phyloP scores from a whole-genome alignment of 2,113 vertebrate species.

The Ailurus styani region DNA sequence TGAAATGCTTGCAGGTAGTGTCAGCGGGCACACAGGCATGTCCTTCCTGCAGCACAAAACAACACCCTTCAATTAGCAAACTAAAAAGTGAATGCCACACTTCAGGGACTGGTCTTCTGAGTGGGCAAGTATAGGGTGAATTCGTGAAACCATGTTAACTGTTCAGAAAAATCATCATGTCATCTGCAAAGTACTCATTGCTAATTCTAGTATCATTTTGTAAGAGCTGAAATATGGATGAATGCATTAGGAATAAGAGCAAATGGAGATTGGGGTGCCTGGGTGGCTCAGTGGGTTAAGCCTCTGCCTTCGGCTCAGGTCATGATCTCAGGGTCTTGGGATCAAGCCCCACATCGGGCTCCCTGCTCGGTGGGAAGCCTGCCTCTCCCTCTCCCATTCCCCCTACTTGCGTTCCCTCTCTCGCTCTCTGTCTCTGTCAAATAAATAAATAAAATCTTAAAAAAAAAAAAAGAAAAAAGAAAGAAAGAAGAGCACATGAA shows the following conservation, averaged over 20 bases:
- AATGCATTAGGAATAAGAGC: neutral
- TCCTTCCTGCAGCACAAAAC: neutral
- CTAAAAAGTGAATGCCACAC: neutral
- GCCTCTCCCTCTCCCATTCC: too few species aligned
- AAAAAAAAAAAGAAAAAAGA: too few species aligned
- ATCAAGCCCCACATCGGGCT: too few species aligned
- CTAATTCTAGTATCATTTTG: neutral
- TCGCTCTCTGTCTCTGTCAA: too few species aligned
- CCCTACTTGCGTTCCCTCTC: too few species aligned
- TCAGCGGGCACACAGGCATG: neutral
- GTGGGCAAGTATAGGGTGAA: neutral
- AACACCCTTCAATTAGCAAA: neutral
- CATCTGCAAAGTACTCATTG: neutral
- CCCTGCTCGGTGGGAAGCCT: too few species aligned
- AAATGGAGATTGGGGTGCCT: too few species aligned
- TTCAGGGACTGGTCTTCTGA: neutral
- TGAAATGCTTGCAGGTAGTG: neutral
- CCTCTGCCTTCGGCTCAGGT: too few species aligned
- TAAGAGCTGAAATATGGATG: neutral
- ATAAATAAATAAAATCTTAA: too few species aligned
- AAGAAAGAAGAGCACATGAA: neutral
- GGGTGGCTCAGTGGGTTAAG: too few species aligned
- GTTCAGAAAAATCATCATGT: neutral
- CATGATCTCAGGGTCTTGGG: too few species aligned
- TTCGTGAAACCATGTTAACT: fast-evolving